Evolutionary conservation across 2,113 vertebrate genomes (phyloP).

Genomic region (Aegithalos caudatus): DNA sequence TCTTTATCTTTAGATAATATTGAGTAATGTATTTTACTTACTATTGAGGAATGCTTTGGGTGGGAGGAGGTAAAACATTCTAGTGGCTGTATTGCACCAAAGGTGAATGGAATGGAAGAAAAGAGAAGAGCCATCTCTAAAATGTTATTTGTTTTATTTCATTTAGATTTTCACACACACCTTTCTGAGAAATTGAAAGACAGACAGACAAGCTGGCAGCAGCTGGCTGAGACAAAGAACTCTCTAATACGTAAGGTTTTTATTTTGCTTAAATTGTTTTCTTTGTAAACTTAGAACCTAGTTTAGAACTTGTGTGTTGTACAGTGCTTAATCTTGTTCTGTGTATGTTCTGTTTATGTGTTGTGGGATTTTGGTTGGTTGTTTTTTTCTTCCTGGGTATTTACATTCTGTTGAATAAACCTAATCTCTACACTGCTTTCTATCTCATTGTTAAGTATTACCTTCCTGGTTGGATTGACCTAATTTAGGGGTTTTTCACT

Average conservation of each 20-base stretch:
- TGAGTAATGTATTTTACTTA: not conserved
- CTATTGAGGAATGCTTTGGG: not conserved
- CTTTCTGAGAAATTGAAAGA: conserved; percentile 76
- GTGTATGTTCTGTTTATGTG: not conserved
- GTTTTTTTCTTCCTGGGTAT: not conserved
- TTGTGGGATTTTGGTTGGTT: not conserved
- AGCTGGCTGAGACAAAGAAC: conserved; percentile 75
- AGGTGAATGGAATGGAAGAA: not conserved
- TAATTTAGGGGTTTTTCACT: not conserved
- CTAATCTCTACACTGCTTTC: not conserved
- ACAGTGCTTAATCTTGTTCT: not conserved
- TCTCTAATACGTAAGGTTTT: conserved; percentile 75
- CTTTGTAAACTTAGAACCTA: conserved; percentile 4
- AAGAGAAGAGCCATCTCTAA: conserved; percentile 48
- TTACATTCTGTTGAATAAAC: not conserved
- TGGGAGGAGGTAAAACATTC: not conserved
- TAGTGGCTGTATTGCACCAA: not conserved
- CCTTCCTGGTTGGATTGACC: not conserved
- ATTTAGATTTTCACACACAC: conserved; percentile 75
- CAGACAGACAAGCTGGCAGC: conserved; percentile 75
- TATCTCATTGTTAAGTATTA: not conserved
- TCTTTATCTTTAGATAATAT: not conserved
- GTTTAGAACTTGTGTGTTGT: not conserved
- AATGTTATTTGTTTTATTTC: conserved; percentile 69
- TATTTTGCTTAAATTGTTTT: conserved; percentile 60